phyloP scores from a whole-genome alignment of 2,113 vertebrate genomes.

The Misgurnus anguillicaudatus region DNA sequence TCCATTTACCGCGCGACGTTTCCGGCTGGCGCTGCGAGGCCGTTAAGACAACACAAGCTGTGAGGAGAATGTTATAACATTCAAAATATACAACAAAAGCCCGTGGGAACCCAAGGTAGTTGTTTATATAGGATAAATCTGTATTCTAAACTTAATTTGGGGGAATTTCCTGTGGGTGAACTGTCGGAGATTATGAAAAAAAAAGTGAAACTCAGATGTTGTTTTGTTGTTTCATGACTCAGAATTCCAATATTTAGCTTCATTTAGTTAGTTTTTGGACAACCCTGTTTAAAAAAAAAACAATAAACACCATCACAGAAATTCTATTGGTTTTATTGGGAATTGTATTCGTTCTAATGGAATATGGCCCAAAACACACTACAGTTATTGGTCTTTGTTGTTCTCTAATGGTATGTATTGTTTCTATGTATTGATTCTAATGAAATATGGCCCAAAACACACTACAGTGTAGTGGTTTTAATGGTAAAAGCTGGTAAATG shows the following conservation, averaged over 20 bases:
- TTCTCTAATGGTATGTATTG: no score
- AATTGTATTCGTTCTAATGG: no score
- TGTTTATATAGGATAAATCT: conserved; percentile 34
- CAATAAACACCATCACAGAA: no score
- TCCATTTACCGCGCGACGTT: conserved; percentile 42
- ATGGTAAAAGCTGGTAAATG: no score
- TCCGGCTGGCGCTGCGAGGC: conserved; percentile 23
- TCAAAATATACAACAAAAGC: background rate
- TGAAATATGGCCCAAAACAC: no score
- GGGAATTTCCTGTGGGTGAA: background rate
- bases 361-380: no score
- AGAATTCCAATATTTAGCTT: background rate
- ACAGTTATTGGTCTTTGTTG: no score
- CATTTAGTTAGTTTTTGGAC: background rate
- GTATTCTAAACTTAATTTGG: conserved; percentile 21
- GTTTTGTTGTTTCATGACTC: conserved; percentile 10
- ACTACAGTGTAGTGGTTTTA: no score
- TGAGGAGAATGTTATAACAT: conserved; percentile 4
- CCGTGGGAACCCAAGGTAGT: conserved; percentile 29
- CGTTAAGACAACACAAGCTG: conserved; percentile 29
- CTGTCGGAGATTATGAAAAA: background rate
- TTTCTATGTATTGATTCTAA: no score
- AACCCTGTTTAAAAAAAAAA: background rate
- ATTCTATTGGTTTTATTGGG: no score
- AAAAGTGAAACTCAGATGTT: background rate